Evolutionary conservation across 2,888 invertebrate species (phyloP).

Genomic region (Oscheius sp.): DNA sequence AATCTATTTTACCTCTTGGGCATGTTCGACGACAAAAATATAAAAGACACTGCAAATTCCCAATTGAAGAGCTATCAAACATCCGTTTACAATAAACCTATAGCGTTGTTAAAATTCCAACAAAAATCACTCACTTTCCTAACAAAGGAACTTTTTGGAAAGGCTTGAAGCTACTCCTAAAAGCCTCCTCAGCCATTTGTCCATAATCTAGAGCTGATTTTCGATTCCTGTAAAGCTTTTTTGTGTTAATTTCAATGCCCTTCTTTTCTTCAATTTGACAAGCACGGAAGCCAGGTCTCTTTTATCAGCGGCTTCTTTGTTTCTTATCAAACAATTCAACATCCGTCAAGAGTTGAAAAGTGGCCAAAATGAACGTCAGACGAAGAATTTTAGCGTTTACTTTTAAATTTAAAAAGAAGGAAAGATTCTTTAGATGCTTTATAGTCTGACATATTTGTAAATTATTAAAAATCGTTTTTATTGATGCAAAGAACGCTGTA

Average conservation of each 20-base stretch:
- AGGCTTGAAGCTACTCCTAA: conserved; percentile 55
- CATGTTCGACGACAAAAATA: conserved; percentile 62
- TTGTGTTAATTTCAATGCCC: neutral
- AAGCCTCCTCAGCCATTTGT: conserved; percentile 70
- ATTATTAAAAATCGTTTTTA: too few relatives aligned
- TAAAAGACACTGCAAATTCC: conserved; percentile 68
- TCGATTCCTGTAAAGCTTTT: conserved; percentile 1
- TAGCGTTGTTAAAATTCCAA: conserved; percentile 10
- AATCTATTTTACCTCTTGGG: conserved; percentile 50
- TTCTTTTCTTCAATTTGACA: neutral
- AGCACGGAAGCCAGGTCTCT: neutral
- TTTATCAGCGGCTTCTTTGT: conserved; percentile 7
- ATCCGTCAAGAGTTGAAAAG: neutral
- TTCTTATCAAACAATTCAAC: conserved; percentile 16
- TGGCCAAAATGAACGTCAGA: too few relatives aligned
- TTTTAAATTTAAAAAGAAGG: too few relatives aligned
- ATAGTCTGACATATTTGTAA: too few relatives aligned
- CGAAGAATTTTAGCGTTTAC: too few relatives aligned
- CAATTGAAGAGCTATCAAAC: conserved; percentile 60
- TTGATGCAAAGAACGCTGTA: too few relatives aligned
- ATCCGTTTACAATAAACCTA: conserved; percentile 60
- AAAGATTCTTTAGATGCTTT: too few relatives aligned
- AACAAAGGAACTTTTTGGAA: conserved; percentile 48
- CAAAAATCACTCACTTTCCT: conserved; percentile 38
- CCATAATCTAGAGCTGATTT: conserved; percentile 70